Evolutionary conservation across 2,888 invertebrate species (phyloP).

Genomic region (Machimus rusticus): DNA sequence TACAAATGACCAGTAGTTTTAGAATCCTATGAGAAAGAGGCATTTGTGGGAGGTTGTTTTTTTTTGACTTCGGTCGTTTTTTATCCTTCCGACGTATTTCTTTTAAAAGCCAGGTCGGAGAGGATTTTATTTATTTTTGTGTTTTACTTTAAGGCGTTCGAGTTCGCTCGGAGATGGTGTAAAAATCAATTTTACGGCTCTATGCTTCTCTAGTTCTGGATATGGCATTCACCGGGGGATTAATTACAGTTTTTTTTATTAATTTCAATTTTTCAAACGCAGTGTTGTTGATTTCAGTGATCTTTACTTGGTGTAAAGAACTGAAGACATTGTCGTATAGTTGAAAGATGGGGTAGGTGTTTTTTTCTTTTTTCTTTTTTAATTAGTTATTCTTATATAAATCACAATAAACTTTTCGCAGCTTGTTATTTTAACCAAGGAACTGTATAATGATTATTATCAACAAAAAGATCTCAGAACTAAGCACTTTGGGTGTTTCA

Average conservation of each 20-base stretch:
- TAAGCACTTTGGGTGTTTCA: neutral
- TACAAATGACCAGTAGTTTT: constrained; percentile 8
- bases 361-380: neutral
- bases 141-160: neutral
- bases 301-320: neutral
- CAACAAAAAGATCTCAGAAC: neutral
- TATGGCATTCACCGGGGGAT: neutral
- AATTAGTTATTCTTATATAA: neutral
- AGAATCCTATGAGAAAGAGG: neutral
- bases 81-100: neutral
- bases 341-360: neutral
- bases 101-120: neutral
- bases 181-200: neutral
- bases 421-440: neutral
- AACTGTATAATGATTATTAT: neutral
- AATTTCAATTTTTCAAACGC: neutral
- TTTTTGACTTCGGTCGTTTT: neutral
- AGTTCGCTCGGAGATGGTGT: neutral
- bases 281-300: neutral
- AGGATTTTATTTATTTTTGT: neutral
- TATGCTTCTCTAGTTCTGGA: neutral
- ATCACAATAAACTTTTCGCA: neutral
- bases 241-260: neutral
- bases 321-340: neutral
- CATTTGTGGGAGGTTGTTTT: constrained; percentile 15